Evolutionary conservation across 2,113 vertebrate species (phyloP).

Genomic region (Pitta sordida): DNA sequence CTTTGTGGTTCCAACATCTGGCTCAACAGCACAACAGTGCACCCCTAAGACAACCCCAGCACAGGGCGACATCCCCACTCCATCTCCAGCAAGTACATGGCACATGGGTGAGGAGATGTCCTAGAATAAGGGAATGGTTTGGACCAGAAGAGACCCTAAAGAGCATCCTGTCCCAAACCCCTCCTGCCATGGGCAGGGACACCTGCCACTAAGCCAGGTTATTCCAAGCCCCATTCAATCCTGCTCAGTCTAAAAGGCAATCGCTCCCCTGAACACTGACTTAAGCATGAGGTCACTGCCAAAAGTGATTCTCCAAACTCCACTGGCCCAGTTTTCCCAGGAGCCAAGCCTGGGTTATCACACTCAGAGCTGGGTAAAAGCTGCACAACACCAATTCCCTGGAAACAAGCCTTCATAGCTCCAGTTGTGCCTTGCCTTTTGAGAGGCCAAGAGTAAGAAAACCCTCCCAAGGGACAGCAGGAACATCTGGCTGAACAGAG

Average conservation of each 20-base stretch:
- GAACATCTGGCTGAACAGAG: not conserved
- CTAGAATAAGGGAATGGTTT: not conserved
- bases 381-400: fast-evolving
- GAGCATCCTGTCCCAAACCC: not conserved
- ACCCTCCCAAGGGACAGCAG: not conserved
- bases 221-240: not conserved
- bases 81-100: fast-evolving
- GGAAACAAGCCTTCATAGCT: not conserved
- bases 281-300: not conserved
- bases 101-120: fast-evolving
- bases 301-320: not conserved
- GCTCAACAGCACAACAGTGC: fast-evolving
- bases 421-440: not conserved
- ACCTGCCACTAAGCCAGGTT: no score
- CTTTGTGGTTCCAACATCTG: not conserved
- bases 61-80: fast-evolving
- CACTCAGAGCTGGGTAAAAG: not conserved
- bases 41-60: not conserved
- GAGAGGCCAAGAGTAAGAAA: not conserved
- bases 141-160: not conserved
- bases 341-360: not conserved
- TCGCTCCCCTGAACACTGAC: fast-evolving
- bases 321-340: fast-evolving
- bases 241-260: not conserved
- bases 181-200: not conserved